Base-by-base conservation (phyloP, 2,888 invertebrate genomes). In the Ypsolopha sequella region DNA sequence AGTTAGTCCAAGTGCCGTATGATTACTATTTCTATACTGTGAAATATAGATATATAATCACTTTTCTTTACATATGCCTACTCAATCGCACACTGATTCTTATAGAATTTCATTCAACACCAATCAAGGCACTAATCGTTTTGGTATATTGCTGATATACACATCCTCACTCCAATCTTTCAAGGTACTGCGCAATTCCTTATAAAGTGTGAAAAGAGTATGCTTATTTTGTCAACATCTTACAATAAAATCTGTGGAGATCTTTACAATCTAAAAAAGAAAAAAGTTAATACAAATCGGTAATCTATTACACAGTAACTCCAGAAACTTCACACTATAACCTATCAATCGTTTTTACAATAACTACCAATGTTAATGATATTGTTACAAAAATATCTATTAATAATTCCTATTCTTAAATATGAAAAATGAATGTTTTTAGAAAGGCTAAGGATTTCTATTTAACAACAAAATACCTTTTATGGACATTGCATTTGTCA, bases 11-110 rank as follows among this genome's bases (percentile, higher is more conserved):
- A 78, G 86, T 85, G 86, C 82, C 81, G 63, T 60, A 80, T 84
- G 86, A 86, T 86, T 86, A 85, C 70, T 86, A 86, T 86, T 79
- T 85, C 86, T 86, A 86, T 86, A 86, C 86, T 64, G 85, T 75
- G 76, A 77, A 76, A 82, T 86, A 86, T 86, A 86, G 86, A 86
- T 68, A 80, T 86, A 84, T 85, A 86, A 86, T 86, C 86, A 86
- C 65, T 70, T 48, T 64, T 62, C 64, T 64, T 60, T 65, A 65
- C 64, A 65, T 67, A 66, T 70, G 69, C 66, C 68, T 73, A 70
- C 58, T 62, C 68, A 71, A 64, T 63, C 73, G 64, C 69, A 70
- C 65, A 66, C 63, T 59, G 70, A 76, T 78, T 74, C 76, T 76
- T 70, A 65, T 55, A 75, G 72, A 77, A 73, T 70, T 73, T 64